Base-by-base conservation (phyloP, 2,113 vertebrate genomes). In the Ramphastos sulfuratus region DNA sequence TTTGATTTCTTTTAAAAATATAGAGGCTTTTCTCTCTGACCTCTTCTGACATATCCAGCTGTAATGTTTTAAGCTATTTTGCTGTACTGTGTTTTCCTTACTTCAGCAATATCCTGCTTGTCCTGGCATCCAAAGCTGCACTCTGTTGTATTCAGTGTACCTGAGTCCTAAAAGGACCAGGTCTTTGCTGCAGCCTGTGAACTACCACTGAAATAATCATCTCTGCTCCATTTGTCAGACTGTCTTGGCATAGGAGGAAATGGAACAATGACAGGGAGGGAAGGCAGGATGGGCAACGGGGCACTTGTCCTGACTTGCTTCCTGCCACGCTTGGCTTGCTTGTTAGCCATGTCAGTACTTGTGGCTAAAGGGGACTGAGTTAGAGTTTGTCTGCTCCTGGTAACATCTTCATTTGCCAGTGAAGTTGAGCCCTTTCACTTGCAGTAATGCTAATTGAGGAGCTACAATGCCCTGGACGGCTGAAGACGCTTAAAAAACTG, bases 361-460 rank as follows among this genome's bases (percentile, higher is more conserved):
- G 27, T 11, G 58, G 15, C 52, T 15, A 3, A 35, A n/a, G 33
- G 76, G 54, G 54, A 5, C 5, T 9, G 54, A 55, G 12, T 27
- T 5, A 28, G n/a, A 35, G 67, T 8, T 11, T 1, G 77, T 7
- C 48, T 1, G 20, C 48, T 60, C 46, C 8, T 27, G 20, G 2
- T 3, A 9, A 30, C 4, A n/a, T 15, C 42, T 66, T 19, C 31
- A 2, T 16, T 5, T 9, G 72, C 19, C 33, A 14, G 9, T 33
- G 13, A 60, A 8, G 21, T 7, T 10, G n/a, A 18, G 9, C 82
- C 24, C 85, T 66, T 86, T 59, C 30, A 3, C 56, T 78, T 58
- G 72, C 70, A 96, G 99, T 98, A 48, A 97, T 98, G 66, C 95
- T 99, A 10, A 92, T 97, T 7, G 98, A 98, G 23, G 97, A 98